phyloP scores from a whole-genome alignment of 2,113 vertebrate genomes.

The Crotalus helleri region DNA sequence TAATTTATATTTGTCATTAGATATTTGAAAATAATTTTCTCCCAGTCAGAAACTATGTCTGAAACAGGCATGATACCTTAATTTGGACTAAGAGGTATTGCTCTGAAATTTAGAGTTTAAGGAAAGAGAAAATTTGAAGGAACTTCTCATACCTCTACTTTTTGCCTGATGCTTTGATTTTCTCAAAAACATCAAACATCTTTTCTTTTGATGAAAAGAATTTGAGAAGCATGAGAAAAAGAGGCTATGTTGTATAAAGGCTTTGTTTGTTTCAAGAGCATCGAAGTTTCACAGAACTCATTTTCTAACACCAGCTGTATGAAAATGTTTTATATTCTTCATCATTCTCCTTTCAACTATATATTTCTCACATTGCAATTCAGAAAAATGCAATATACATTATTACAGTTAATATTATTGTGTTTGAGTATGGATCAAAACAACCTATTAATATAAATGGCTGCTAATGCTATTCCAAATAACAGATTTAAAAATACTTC shows the following conservation, averaged over 20 bases:
- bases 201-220: background rate
- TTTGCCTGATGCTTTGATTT: background rate
- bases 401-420: background rate
- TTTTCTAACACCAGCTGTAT: background rate
- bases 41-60: background rate
- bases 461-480: background rate
- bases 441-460: background rate
- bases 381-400: background rate
- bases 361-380: background rate
- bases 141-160: background rate
- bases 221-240: background rate
- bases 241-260: background rate
- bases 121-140: background rate
- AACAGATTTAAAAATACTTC: background rate
- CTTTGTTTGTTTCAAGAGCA: background rate
- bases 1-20: background rate
- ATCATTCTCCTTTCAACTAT: background rate
- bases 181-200: background rate
- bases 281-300: background rate
- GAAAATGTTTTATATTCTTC: background rate
- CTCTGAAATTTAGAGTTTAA: background rate
- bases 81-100: background rate
- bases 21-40: background rate
- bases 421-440: background rate
- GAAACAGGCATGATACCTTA: background rate